Evolutionary conservation across 2,888 invertebrate genomes (phyloP), one percentile per base, ranked within the genome.

Genomic region (Koerneria pararmatus): DNA sequence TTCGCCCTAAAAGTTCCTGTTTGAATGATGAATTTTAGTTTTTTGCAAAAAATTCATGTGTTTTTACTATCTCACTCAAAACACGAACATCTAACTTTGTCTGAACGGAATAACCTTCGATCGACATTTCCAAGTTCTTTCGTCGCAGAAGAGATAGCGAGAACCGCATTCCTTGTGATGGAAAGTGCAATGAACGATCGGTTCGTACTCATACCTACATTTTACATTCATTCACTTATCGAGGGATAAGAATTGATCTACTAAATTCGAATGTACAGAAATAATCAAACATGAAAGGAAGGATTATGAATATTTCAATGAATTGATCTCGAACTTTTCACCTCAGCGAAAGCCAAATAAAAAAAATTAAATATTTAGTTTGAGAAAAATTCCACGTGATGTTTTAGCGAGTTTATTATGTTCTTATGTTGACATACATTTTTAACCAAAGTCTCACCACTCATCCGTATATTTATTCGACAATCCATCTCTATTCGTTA

Each of bases 401-500:
- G 11, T 11, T 41, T 8, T 41, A 8, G 19, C 8, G 19, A 8
- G 11, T 41, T 41, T 41, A 41, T 41, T 41, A 8, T 8, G 8
- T 41, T 11, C 19, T 19, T 15, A 11, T 19, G 32, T 57, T 19
- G 6, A 57, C 15, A 15, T 22, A 19, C 6, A 24, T 15, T 1
- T 19, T 22, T 31, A 19, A 22, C 15, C 46, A n/a, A 27, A 31
- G n/a, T 5, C 65, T 24, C 27, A 72, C 76, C 76, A 76, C 54
- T 74, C 72, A 67, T 77, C 78, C 3, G 80, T 80, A 68, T 81
- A 81, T 66, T 78, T 77, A 69, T 81, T 81, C 29, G 78, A 76
- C 0, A 81, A 66, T 24, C 81, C 81, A 63, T 81, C 81, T 24
- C 74, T 71, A 69, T 81, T 81, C 59, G 72, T 74, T 27, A 81